These are phyloP conservation scores for Papilio polytes DNA, from an alignment of 1,140 invertebrate species.

Conservation along the genomic window DNA sequence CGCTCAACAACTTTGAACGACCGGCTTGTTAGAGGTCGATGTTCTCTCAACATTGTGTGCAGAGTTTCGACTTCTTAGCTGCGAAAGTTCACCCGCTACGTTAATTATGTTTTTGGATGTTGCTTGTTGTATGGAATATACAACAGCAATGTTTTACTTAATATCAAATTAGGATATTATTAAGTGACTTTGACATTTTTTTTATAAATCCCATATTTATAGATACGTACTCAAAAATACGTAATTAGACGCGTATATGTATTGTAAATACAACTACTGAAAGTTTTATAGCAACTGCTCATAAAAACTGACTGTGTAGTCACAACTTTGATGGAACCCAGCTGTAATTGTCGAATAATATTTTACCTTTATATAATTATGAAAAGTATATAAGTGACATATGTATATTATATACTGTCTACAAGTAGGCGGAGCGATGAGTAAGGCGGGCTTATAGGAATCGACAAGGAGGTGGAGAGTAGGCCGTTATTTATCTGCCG, in stretches of 20 bases:
- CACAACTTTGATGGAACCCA: neutral
- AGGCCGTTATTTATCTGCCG: constrained; percentile 67
- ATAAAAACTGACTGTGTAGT: neutral
- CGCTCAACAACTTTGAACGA: constrained; percentile 75
- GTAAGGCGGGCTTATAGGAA: constrained; percentile 79
- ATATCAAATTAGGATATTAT: neutral
- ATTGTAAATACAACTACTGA: neutral
- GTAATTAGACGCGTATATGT: no score
- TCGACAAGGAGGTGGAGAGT: constrained; percentile 78
- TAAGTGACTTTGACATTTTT: neutral
- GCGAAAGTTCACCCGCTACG: constrained; percentile 66
- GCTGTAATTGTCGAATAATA: constrained; percentile 1
- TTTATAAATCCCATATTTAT: neutral
- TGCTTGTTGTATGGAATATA: constrained; percentile 48
- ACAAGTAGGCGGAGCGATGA: constrained; percentile 76
- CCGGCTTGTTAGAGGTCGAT: constrained; percentile 73
- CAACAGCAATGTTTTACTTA: neutral
- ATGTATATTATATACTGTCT: constrained; percentile 72
- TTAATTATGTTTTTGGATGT: constrained; percentile 71
- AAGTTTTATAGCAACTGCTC: neutral
- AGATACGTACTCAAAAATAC: neutral
- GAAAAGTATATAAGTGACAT: constrained; percentile 63
- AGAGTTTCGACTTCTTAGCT: constrained; percentile 73
- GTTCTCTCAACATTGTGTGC: constrained; percentile 67
- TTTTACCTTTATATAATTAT: constrained; percentile 41